Evolutionary conservation across 2,797 vertebrate genomes (phyloP).

Genomic region (Crenuchus spilurus): DNA sequence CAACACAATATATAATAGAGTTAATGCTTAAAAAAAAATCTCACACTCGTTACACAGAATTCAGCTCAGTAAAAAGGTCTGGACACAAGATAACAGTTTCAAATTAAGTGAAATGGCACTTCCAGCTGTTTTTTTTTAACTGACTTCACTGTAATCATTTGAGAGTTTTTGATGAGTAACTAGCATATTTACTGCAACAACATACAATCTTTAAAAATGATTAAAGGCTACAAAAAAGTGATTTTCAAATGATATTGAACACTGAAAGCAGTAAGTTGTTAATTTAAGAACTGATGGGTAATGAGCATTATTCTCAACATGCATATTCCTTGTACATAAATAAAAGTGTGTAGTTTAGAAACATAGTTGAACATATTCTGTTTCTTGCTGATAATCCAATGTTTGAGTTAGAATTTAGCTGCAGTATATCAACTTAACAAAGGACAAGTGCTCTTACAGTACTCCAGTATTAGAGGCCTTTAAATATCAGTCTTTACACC

Average conservation of each 20-base stretch:
- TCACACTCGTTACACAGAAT: not conserved
- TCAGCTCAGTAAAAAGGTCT: not conserved
- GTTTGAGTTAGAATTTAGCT: not conserved
- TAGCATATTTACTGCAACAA: too few species aligned
- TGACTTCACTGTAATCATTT: not conserved
- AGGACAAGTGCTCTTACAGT: not conserved
- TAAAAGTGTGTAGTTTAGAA: not conserved
- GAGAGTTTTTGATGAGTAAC: not conserved
- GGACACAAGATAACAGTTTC: not conserved
- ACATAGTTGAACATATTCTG: not conserved
- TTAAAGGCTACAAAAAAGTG: too few species aligned
- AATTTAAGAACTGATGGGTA: not conserved
- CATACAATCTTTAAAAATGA: too few species aligned
- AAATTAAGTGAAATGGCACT: not conserved
- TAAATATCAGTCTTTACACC: not conserved
- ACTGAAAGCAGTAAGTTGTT: too few species aligned
- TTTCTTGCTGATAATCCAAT: not conserved
- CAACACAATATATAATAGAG: conserved; percentile 33
- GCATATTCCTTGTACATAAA: too few species aligned
- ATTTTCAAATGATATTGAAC: not conserved
- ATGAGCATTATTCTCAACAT: too few species aligned
- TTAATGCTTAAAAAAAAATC: conserved; percentile 43
- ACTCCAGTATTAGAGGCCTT: not conserved
- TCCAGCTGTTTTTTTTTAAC: too few species aligned
- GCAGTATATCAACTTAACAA: not conserved